Evolutionary conservation across 1,140 invertebrate species (phyloP), one percentile per base, ranked within the genome.

Genomic region (Aporrectodea caliginosa): DNA sequence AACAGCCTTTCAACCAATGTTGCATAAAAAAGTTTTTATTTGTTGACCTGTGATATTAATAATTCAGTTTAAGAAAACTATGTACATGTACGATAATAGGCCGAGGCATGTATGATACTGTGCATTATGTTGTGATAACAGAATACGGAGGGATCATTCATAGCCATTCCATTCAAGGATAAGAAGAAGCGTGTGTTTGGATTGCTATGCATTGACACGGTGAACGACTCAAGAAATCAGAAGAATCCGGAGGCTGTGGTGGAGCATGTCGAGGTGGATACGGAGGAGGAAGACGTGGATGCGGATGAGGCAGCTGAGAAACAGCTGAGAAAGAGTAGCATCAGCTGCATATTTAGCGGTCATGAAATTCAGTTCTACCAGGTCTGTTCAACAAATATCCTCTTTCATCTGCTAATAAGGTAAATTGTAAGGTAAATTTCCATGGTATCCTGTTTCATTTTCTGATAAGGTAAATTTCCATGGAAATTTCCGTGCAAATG

Each of bases 341-440:
- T 58, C 1, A 86, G 87, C 73, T 83, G 84, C 35, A 86, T 87
- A 75, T 88, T 89, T 80, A 84, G 86, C 75, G 88, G 85, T 2
- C 88, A 89, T 79, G 88, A 89, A 80, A 86, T 89, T 12, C 86
- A 87, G 79, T 89, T 85, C 81, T 89, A 86, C 83, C 88, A 89
- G 85, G 88, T 88, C 6, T 33, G 16, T 73, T 73, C 22, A 16
- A 16, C 68, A 16, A 16, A 16, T n/a, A 16, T n/a, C n/a, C 68
- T 69, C 68, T 69, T n/a, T 69, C 68, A 16, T n/a, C n/a, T n/a
- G 16, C 68, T 69, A 16, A 16, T 69, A 16, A 16, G 16, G 16
- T 69, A n/a, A n/a, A n/a, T n/a, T n/a, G n/a, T n/a, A n/a, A n/a
- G n/a, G n/a, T n/a, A n/a, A n/a, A n/a, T n/a, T n/a, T n/a, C n/a